Conservation (phyloP, 2,113 vertebrate genomes). For the Amia ocellicauda region DNA sequence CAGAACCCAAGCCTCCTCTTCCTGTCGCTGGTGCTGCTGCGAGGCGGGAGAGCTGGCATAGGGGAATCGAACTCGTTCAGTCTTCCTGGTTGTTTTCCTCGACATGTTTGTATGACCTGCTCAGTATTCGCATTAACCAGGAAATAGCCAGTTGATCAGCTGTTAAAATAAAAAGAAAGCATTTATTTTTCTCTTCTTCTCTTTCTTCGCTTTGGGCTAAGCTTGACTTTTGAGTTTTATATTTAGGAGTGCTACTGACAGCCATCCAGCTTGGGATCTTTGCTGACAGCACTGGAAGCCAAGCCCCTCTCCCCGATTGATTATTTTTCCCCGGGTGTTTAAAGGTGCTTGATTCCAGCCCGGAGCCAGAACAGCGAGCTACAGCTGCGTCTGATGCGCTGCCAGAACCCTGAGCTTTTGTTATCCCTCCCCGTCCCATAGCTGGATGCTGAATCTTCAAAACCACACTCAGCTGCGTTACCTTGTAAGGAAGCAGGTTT, state of each 20-base stretch:
- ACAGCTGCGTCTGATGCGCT: neutral
- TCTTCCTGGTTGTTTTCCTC: no score
- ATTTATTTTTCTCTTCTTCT: no score
- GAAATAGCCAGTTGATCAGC: no score
- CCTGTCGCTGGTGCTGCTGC: no score
- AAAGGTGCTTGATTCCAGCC: neutral
- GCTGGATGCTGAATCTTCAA: neutral
- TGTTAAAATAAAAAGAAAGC: no score
- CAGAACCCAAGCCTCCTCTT: no score
- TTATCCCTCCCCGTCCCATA: neutral
- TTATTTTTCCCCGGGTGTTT: neutral
- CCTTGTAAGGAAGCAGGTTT: neutral
- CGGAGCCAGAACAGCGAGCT: neutral
- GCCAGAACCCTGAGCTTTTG: neutral
- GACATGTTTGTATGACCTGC: no score
- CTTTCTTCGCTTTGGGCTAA: no score
- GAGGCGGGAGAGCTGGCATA: no score
- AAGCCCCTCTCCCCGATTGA: neutral
- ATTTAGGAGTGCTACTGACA: neutral
- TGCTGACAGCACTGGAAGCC: neutral
- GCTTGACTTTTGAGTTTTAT: neutral
- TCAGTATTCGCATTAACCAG: no score
- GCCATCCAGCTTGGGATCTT: neutral
- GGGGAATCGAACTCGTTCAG: no score
- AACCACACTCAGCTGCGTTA: conserved; percentile 1